Conservation (phyloP, 2,888 invertebrate species). For the Drosophila imparisetae region DNA sequence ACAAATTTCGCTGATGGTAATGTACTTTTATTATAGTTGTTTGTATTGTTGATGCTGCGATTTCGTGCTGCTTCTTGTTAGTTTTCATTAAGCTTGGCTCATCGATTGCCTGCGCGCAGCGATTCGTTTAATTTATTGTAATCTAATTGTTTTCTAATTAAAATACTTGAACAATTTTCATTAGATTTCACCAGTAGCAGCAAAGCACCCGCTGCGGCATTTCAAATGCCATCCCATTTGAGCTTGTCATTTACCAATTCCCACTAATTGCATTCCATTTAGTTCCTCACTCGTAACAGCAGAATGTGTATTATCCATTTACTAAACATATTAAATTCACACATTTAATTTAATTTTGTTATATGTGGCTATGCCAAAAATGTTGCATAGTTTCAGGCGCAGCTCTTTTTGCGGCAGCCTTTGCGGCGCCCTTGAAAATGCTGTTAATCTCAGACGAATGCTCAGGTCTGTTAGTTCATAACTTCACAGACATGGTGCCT, state of each 20-base stretch:
- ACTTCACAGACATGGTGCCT: neutral
- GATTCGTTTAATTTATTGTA: constrained; percentile 76
- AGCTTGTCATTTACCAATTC: constrained; percentile 22
- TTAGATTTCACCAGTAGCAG: constrained; percentile 66
- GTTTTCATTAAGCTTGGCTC: constrained; percentile 34
- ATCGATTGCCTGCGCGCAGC: constrained; percentile 78
- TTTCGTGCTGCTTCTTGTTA: constrained; percentile 52
- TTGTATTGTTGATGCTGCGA: constrained; percentile 15
- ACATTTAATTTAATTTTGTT: constrained; percentile 29
- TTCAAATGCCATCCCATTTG: constrained; percentile 16
- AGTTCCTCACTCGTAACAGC: constrained; percentile 1
- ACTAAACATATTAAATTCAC: neutral
- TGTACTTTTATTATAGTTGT: constrained; percentile 35
- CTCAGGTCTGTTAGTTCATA: neutral
- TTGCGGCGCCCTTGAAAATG: constrained; percentile 40
- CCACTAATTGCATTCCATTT: constrained; percentile 40
- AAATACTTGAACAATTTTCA: constrained; percentile 44
- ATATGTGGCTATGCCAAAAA: neutral
- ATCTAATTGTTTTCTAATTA: constrained; percentile 77
- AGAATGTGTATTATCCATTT: constrained; percentile 2
- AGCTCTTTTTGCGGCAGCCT: constrained; percentile 27
- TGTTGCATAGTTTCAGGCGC: constrained; percentile 57
- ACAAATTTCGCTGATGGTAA: constrained; percentile 62
- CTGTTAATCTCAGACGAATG: neutral
- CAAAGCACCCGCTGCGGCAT: constrained; percentile 13